Conservation (phyloP, 2,797 vertebrate genomes). For the Toxotes lorentzi region DNA sequence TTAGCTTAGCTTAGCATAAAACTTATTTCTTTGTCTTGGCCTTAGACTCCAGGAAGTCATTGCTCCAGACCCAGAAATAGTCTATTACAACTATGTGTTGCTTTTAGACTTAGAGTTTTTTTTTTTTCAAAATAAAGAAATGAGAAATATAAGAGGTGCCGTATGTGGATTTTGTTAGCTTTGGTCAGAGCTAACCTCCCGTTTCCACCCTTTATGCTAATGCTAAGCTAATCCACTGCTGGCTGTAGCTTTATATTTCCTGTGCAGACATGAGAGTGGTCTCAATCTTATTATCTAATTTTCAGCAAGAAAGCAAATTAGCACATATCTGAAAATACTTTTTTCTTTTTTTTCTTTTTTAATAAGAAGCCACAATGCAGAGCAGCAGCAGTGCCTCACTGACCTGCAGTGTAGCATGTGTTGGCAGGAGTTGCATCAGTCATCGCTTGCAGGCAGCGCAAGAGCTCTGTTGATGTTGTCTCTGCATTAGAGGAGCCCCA, state of each 20-base stretch:
- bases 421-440: constrained; percentile 50
- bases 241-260: not conserved
- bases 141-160: too few species aligned
- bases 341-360: not conserved
- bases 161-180: not conserved
- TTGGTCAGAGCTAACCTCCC: not conserved
- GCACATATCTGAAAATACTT: not conserved
- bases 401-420: constrained; percentile 77
- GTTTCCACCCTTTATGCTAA: not conserved
- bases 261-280: not conserved
- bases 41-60: not conserved
- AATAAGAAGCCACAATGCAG: not conserved
- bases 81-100: not conserved
- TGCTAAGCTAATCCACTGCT: not conserved
- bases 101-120: not conserved
- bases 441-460: constrained; percentile 75
- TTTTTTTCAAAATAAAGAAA: constrained; percentile 5
- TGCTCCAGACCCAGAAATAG: not conserved
- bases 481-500: constrained; percentile 52
- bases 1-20: constrained; percentile 23
- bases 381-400: constrained; percentile 43
- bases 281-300: not conserved
- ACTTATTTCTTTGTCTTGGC: constrained; percentile 4
- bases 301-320: not conserved
- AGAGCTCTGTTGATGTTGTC: constrained; percentile 54